A percentile compares a stretch with the other conserved stretches of the same genome.
Evolutionary conservation across 1,140 invertebrate genomes (phyloP).

Genomic region (Drosophila arawakana): DNA sequence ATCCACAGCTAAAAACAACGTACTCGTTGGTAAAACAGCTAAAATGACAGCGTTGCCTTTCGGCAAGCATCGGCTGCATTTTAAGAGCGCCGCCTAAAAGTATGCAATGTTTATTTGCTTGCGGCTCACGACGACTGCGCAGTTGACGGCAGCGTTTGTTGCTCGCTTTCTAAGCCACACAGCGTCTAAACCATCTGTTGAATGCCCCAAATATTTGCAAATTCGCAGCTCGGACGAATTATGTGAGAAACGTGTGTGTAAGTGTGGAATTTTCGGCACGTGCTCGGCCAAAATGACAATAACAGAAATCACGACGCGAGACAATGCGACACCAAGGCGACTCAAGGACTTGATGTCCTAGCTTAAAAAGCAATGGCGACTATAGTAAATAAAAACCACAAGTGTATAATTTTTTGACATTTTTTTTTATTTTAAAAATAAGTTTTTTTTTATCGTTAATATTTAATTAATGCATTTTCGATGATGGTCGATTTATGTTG

Average conservation of each 20-base stretch:
- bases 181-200: slow-evolving; percentile 28
- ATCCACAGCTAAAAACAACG: no score
- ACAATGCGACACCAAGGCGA: background rate
- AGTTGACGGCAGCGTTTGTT: slow-evolving; percentile 17
- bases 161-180: background rate
- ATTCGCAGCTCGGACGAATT: background rate
- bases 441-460: slow-evolving; percentile 55
- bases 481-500: slow-evolving; percentile 32
- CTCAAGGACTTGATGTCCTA: background rate
- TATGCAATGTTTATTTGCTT: slow-evolving; percentile 73
- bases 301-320: slow-evolving; percentile 14
- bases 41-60: no score
- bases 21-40: no score
- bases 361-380: background rate
- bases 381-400: background rate
- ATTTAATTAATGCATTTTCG: slow-evolving; percentile 52
- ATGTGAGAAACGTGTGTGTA: slow-evolving; percentile 1
- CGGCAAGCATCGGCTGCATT: slow-evolving; percentile 41
- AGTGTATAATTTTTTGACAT: slow-evolving; percentile 44
- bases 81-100: slow-evolving; percentile 56
- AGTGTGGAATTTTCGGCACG: slow-evolving; percentile 37
- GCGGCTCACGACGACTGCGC: slow-evolving; percentile 59
- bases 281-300: slow-evolving; percentile 24
- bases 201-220: slow-evolving; percentile 31
- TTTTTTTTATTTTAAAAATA: slow-evolving; percentile 69